Evolutionary conservation across 2,888 invertebrate species (phyloP).

Genomic region (Chrysolina haemoptera): DNA sequence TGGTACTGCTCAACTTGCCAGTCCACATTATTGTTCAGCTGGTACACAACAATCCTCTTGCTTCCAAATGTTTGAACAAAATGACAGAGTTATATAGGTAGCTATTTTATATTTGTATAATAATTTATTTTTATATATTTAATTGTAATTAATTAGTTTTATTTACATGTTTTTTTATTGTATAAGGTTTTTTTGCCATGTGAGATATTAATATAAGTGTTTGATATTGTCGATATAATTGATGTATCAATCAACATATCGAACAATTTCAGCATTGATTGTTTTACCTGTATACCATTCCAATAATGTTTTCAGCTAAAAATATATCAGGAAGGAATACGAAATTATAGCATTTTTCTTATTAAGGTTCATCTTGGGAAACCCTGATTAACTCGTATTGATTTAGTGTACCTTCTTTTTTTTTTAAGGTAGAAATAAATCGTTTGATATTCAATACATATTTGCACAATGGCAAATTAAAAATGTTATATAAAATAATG

Average conservation of each 20-base stretch:
- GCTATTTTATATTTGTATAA: slow-evolving; percentile 18
- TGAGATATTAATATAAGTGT: slow-evolving; percentile 17
- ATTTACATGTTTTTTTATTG: not conserved
- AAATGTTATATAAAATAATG: no score
- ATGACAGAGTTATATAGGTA: not conserved
- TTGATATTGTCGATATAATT: not conserved
- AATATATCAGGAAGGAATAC: no score
- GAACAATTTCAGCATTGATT: no score
- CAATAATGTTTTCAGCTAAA: no score
- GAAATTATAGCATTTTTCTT: no score
- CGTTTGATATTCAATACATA: no score
- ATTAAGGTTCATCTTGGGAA: no score
- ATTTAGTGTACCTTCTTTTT: not conserved
- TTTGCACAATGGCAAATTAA: no score
- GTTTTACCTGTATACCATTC: no score
- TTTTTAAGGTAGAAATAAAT: no score
- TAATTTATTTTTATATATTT: slow-evolving; percentile 19
- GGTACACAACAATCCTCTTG: slow-evolving; percentile 7
- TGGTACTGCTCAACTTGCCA: not conserved
- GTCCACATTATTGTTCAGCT: not conserved
- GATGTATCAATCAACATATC: not conserved
- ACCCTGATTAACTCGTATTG: no score
- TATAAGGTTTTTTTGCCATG: slow-evolving; percentile 26
- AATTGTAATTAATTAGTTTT: slow-evolving; percentile 1
- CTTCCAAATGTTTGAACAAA: slow-evolving; percentile 3